phyloP scores from a whole-genome alignment of 2,888 invertebrate genomes.

The Timandra comae region DNA sequence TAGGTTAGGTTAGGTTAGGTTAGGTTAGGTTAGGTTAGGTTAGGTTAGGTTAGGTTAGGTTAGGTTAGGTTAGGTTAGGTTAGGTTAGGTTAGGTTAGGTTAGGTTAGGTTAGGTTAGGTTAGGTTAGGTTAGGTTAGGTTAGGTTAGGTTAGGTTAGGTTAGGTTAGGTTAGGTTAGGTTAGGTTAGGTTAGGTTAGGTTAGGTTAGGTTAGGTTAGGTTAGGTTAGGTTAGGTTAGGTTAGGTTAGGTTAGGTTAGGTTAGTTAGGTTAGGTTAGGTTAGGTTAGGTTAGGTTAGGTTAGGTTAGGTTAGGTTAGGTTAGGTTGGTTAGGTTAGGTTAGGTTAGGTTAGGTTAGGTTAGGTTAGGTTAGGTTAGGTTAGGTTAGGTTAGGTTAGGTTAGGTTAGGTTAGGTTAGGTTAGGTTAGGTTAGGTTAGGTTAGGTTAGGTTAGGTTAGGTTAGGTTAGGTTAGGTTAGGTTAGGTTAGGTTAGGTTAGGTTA shows the following conservation, averaged over 20 bases:
- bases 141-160: constrained; percentile 12
- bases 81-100: constrained; percentile 5
- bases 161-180: constrained; percentile 14
- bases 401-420: constrained; percentile 15
- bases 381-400: constrained; percentile 10
- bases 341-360: constrained; percentile 18
- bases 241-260: constrained; percentile 17
- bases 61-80: constrained; percentile 7
- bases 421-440: constrained; percentile 18
- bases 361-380: constrained; percentile 11
- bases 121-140: constrained; percentile 17
- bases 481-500: constrained; percentile 19
- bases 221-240: constrained; percentile 15
- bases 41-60: constrained; percentile 10
- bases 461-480: constrained; percentile 21
- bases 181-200: constrained; percentile 17
- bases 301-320: constrained; percentile 18
- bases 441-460: constrained; percentile 20
- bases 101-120: constrained; percentile 12
- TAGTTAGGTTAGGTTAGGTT: constrained; percentile 9
- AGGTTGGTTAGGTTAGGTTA: too few relatives aligned
- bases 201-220: constrained; percentile 17
- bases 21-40: constrained; percentile 12
- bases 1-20: too few relatives aligned
- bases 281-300: constrained; percentile 17